phyloP scores from a whole-genome alignment of 2,888 invertebrate species.

The Melipona beecheii region DNA sequence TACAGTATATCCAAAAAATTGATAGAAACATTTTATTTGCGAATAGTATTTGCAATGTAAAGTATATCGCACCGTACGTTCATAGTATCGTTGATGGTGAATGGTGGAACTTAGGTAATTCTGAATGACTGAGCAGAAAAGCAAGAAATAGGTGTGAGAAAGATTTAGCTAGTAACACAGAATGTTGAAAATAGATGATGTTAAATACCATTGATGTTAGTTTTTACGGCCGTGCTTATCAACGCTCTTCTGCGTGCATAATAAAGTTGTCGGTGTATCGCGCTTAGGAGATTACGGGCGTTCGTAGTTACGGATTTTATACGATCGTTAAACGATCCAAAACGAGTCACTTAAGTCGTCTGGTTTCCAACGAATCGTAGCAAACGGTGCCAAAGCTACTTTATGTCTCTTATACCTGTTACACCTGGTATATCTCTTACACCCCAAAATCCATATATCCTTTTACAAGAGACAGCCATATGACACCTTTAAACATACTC shows the following conservation, averaged over 20 bases:
- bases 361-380: neutral
- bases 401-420: neutral
- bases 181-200: neutral
- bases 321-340: neutral
- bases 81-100: too few relatives aligned
- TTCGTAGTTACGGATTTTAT: neutral
- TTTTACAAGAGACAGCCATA: neutral
- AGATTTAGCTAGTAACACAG: neutral
- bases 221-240: conserved; percentile 4
- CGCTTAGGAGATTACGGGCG: neutral
- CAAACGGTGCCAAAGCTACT: neutral
- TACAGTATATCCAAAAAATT: too few relatives aligned
- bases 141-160: neutral
- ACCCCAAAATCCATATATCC: neutral
- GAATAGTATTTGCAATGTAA: too few relatives aligned
- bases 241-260: conserved; percentile 5
- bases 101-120: neutral
- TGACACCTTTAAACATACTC: neutral
- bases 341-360: neutral
- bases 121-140: too few relatives aligned
- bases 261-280: conserved; percentile 4
- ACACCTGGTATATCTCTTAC: too few relatives aligned
- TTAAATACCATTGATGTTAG: neutral
- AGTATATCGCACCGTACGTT: too few relatives aligned
- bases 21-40: too few relatives aligned